phyloP scores from a whole-genome alignment of 2,797 vertebrate species.

The Triplophysa yarkandensis region DNA sequence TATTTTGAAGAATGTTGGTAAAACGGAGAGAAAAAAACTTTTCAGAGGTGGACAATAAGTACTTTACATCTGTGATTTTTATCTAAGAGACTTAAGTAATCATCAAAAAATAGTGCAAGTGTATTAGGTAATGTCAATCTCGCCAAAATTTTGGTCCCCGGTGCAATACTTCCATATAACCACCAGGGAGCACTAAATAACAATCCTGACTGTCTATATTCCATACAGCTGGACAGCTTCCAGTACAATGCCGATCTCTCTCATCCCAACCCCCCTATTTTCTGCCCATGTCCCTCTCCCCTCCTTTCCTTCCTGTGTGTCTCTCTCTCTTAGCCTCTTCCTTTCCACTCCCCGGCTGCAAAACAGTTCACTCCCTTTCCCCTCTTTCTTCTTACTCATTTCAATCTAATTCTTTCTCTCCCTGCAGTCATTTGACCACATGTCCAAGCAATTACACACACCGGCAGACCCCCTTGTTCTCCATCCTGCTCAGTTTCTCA shows the following conservation, averaged over 20 bases:
- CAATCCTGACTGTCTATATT: slow-evolving; percentile 32
- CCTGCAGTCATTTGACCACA: slow-evolving; percentile 5
- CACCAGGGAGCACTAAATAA: slow-evolving; percentile 55
- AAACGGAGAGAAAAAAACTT: too few relatives aligned
- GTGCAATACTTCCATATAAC: slow-evolving; percentile 1
- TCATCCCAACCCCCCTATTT: slow-evolving; percentile 36
- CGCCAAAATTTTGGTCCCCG: too few relatives aligned
- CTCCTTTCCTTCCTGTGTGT: slow-evolving; percentile 52
- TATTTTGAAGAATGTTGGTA: too few relatives aligned
- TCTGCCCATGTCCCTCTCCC: slow-evolving; percentile 39
- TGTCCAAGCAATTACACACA: slow-evolving; percentile 17
- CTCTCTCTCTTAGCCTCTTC: slow-evolving; percentile 35
- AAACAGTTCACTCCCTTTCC: slow-evolving; percentile 52
- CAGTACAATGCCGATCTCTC: slow-evolving; percentile 58
- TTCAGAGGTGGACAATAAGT: too few relatives aligned
- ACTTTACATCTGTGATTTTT: background rate
- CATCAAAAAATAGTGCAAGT: too few relatives aligned
- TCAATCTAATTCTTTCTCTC: slow-evolving; percentile 26
- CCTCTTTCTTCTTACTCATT: slow-evolving; percentile 19
- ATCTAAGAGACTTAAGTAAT: too few relatives aligned
- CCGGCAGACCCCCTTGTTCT: slow-evolving; percentile 21
- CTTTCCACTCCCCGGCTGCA: slow-evolving; percentile 45
- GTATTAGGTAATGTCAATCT: background rate
- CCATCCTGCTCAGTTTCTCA: slow-evolving; percentile 9
- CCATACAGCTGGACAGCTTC: slow-evolving; percentile 59